Evolutionary conservation across 2,113 vertebrate genomes (phyloP), one percentile per base, ranked within the genome.

Genomic region (Rostratula benghalensis): DNA sequence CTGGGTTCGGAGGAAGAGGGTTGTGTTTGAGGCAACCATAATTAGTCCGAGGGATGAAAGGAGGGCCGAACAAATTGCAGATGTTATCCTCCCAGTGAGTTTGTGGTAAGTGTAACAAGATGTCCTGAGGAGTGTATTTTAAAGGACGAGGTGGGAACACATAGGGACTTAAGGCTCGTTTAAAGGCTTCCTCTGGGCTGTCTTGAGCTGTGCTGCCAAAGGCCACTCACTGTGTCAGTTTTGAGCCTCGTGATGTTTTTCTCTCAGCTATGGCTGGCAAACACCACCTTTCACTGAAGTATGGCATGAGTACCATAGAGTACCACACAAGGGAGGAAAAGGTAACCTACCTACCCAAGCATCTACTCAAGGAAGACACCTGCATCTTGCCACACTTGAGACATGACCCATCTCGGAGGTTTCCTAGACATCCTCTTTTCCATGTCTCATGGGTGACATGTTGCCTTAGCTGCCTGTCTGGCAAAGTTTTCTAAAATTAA

Each of bases 401-500:
- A 51, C 0, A 0, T 22, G 50, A 35, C n/a, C 24, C 37, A 16
- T 6, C 10, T 37, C 48, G 18, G 51, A 50, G 5, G 10, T n/a
- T 22, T 71, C 53, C 24, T 22, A 27, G 37, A 19, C 56, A 39
- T 39, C 33, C 7, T 41, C 37, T 48, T 78, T 73, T 45, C 65
- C n/a, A 19, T 11, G 24, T 41, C 27, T 31, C 46, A 8, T 31
- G 30, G 31, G 41, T 37, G 45, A 65, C 0, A 0, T 7, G 20
- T 57, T 68, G 18, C 1, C 0, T 41, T 75, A 64, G 24, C 6
- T 39, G 59, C 24, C 76, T 18, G n/a, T n/a, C 53, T 61, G 37
- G n/a, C 41, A 65, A 87, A 87, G n/a, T 57, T 92, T 82, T 80
- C 39, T 73, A 35, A 83, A 89, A 67, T 67, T 67, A 76, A 60